Conservation (phyloP, 2,888 invertebrate genomes). For the Hemithea aestivaria region DNA sequence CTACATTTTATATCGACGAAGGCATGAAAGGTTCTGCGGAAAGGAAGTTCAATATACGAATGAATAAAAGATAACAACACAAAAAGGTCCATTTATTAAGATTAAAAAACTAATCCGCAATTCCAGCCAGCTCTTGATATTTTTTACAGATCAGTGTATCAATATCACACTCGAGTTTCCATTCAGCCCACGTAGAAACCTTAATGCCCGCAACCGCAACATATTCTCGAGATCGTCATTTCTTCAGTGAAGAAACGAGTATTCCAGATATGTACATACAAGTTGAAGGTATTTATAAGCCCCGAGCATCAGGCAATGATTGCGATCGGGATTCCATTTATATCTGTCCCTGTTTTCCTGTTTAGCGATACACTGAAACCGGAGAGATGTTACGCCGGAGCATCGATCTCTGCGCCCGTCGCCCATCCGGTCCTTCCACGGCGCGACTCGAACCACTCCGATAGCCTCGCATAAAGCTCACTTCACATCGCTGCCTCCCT, state of each 20-base stretch:
- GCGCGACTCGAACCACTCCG: constrained; percentile 8
- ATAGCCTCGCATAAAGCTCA: background rate
- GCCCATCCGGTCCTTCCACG: constrained; percentile 9
- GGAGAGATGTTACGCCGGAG: constrained; percentile 28
- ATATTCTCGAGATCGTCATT: constrained; percentile 27
- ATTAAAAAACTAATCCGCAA: constrained; percentile 7
- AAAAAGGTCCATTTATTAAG: constrained; percentile 7
- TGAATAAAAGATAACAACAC: constrained; percentile 10
- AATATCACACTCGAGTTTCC: constrained; percentile 24
- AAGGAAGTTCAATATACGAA: constrained; percentile 2
- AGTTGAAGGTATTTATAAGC: constrained; percentile 28
- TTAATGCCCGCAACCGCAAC: constrained; percentile 27
- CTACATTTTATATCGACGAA: background rate
- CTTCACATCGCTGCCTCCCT: too few relatives aligned
- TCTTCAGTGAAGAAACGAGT: constrained; percentile 27
- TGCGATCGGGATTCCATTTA: constrained; percentile 57
- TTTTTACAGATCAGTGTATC: constrained; percentile 16
- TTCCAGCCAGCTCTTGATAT: constrained; percentile 7
- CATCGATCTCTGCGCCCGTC: constrained; percentile 26
- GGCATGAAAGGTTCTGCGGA: constrained; percentile 1
- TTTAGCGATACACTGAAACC: constrained; percentile 36
- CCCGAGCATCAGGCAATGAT: constrained; percentile 29
- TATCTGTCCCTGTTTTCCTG: constrained; percentile 62
- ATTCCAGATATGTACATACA: constrained; percentile 27
- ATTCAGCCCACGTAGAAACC: constrained; percentile 25